Evolutionary conservation across 30 jellyfish, hydroid and myxozoan genomes (phyloP).

Genomic region (Aurelia aurita): DNA sequence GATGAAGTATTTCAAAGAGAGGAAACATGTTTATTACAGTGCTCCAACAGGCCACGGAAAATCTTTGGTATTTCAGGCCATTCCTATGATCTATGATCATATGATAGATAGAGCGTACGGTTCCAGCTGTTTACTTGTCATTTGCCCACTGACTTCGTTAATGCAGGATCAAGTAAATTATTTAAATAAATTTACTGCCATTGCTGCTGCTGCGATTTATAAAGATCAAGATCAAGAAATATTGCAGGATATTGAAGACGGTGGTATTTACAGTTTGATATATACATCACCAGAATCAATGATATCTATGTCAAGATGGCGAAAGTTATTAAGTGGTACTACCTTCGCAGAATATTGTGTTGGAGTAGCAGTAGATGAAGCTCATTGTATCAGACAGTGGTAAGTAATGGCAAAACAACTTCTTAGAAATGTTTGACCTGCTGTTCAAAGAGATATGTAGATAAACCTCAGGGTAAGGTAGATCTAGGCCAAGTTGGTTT

Average conservation of each 20-base stretch:
- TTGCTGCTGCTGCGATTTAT: conserved; percentile 4
- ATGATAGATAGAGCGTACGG: neutral
- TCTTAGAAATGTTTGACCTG: too few relatives aligned
- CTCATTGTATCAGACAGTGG: too few relatives aligned
- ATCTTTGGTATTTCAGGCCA: conserved; percentile 29
- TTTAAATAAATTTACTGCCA: neutral
- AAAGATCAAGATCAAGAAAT: conserved; percentile 9
- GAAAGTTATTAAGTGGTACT: neutral
- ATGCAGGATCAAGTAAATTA: conserved; percentile 30
- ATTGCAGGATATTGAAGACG: conserved; percentile 6
- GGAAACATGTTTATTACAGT: too few relatives aligned
- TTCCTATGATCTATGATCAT: conserved; percentile 1
- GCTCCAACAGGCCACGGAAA: conserved; percentile 40
- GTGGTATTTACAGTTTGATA: neutral
- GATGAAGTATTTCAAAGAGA: neutral
- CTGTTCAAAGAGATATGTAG: too few relatives aligned
- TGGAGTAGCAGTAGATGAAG: too few relatives aligned
- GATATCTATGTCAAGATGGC: conserved; percentile 10
- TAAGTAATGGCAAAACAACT: too few relatives aligned
- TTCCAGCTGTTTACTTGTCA: conserved; percentile 5
- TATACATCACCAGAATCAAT: neutral
- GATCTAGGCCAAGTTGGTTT: too few relatives aligned
- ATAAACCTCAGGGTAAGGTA: too few relatives aligned
- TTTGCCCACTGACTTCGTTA: conserved; percentile 22
- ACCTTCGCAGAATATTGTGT: too few relatives aligned